Evolutionary conservation across 1,140 invertebrate genomes (phyloP).

Genomic region (Venustaconcha ellipsiformis): DNA sequence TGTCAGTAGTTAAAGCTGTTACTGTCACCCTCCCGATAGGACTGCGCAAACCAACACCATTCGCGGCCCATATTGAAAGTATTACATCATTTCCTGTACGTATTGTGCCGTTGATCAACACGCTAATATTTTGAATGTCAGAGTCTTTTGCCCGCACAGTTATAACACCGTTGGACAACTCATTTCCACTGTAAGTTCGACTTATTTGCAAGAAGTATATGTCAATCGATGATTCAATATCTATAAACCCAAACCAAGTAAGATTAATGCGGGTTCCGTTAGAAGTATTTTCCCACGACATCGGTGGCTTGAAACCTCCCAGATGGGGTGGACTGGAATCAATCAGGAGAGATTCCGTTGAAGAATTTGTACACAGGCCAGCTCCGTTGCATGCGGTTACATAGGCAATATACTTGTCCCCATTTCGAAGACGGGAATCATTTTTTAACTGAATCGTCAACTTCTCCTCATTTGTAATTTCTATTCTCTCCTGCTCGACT

Average conservation of each 20-base stretch:
- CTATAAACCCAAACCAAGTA: constrained; percentile 40
- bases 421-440: constrained; percentile 31
- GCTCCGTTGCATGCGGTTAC: constrained; percentile 51
- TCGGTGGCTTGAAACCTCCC: constrained; percentile 36
- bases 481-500: constrained; percentile 15
- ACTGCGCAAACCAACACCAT: constrained; percentile 26
- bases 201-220: constrained; percentile 35
- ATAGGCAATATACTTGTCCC: constrained; percentile 35
- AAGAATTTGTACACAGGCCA: constrained; percentile 34
- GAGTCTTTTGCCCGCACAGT: constrained; percentile 3
- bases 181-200: constrained; percentile 27
- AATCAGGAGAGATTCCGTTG: constrained; percentile 26
- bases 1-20: constrained; percentile 7
- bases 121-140: background rate
- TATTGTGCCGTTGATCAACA: constrained; percentile 14
- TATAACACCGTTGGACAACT: constrained; percentile 30
- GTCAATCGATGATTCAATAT: constrained; percentile 38
- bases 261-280: constrained; percentile 12
- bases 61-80: constrained; percentile 30
- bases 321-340: constrained; percentile 45
- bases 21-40: constrained; percentile 26
- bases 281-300: constrained; percentile 30
- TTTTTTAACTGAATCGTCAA: constrained; percentile 14
- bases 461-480: constrained; percentile 13
- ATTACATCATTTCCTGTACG: constrained; percentile 22